Base-by-base conservation (phyloP, 2,888 invertebrate species). In the Oxyscelio sp. region DNA sequence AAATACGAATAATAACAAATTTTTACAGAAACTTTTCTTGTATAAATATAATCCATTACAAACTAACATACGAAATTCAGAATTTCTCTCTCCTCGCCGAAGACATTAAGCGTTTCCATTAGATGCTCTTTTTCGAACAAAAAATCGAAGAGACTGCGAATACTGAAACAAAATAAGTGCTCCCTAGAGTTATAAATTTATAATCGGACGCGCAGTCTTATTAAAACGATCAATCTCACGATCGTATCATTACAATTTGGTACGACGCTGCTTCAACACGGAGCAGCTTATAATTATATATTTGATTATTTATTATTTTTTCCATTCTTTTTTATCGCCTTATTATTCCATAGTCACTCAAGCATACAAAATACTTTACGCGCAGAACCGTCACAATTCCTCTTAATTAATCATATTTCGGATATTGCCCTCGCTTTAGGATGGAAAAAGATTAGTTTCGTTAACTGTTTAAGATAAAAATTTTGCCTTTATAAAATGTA, bases 171-270 rank as follows among this genome's bases (percentile, higher is more conserved):
- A 83, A 83, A 73, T 85, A 79, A 45, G 68, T 87, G 75, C 73
- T 89, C 83, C 73, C 86, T 89, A 82, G n/a, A 89, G 87, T 90
- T 90, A 90, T 82, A 87, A 91, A 90, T 87, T 88, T 91, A 91
- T 91, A 90, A 91, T 92, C 91, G 90, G 92, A 92, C 91, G 90
- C 92, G 90, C 93, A 93, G 93, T 94, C 94, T 94, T 93, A 92
- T 93, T 87, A 88, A 87, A 90, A 89, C 89, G 90, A 89, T 59
- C 70, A 58, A 66, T 40, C n/a, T 50, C 6, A 21, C 61, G 75
- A 82, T 71, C 71, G 70, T 38, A 13, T 70, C 59, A 87, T 89
- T 52, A 89, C 63, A 91, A 92, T 92, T 91, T 91, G 89, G 90
- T 92, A 91, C 89, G 89, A 91, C 89, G 90, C 63, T 75, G 56